Conservation (phyloP, 2,797 vertebrate genomes). For the Buphagus erythrorhynchus region DNA sequence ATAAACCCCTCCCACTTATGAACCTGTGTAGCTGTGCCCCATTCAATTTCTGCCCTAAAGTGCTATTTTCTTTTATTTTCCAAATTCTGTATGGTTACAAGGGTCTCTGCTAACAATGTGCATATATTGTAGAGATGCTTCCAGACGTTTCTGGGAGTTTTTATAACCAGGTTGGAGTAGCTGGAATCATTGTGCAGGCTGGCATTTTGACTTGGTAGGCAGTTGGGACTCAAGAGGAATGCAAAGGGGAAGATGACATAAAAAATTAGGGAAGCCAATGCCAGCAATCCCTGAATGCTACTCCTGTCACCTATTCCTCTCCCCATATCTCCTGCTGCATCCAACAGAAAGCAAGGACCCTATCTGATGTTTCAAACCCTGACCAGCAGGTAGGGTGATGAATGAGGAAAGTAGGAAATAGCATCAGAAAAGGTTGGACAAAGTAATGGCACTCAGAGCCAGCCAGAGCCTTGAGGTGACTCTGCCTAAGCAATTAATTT, state of each 20-base stretch:
- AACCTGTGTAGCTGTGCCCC: background rate
- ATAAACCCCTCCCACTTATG: accelerated
- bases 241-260: background rate
- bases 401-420: background rate
- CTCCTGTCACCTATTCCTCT: background rate
- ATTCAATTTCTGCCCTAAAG: background rate
- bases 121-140: background rate
- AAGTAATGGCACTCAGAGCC: background rate
- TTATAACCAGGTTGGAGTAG: background rate
- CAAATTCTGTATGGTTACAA: background rate
- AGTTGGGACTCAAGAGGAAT: background rate
- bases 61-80: background rate
- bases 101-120: background rate
- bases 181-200: background rate
- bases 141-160: background rate
- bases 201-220: background rate
- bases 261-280: background rate
- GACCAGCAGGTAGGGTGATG: background rate
- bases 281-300: background rate
- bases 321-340: background rate
- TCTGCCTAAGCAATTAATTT: background rate
- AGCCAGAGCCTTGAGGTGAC: background rate
- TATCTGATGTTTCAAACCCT: background rate
- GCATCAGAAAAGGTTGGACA: background rate
- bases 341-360: background rate